Conservation (phyloP, 2,888 invertebrate genomes). For the Athalia circularis region DNA sequence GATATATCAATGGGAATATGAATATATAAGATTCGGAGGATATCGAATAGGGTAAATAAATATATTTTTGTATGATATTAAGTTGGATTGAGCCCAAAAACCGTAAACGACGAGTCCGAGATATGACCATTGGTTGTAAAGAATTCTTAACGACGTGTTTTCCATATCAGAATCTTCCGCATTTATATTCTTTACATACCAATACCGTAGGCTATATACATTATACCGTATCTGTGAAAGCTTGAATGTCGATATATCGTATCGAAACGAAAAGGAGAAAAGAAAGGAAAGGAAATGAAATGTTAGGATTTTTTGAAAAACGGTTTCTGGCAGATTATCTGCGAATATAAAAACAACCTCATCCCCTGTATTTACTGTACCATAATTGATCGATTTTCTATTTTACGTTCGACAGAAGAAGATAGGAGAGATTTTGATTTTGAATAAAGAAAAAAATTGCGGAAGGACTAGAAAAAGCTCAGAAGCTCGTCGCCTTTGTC, state of each 20-base stretch:
- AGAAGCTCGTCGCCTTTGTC: too few species aligned
- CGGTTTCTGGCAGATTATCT: slow-evolving; percentile 16
- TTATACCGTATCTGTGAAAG: background rate
- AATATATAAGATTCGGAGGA: too few species aligned
- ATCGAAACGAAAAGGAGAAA: background rate
- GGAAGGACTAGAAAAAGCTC: background rate
- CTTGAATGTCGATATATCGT: background rate
- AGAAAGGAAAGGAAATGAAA: background rate
- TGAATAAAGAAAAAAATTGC: background rate
- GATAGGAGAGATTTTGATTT: background rate
- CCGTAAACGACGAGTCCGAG: background rate
- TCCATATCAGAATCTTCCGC: slow-evolving; percentile 6
- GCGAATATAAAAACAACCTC: background rate
- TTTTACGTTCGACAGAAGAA: too few species aligned
- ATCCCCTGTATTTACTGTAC: background rate
- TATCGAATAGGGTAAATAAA: too few species aligned
- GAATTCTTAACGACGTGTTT: slow-evolving; percentile 2
- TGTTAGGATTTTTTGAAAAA: background rate
- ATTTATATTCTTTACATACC: background rate
- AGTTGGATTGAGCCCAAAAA: background rate
- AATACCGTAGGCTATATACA: background rate
- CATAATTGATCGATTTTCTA: too few species aligned
- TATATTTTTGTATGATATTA: too few species aligned
- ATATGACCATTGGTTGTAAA: background rate
- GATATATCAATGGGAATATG: too few species aligned